These are phyloP conservation scores for Cryptosula pallasiana DNA, from an alignment of 2,888 invertebrate genomes.

Conservation along the genomic window DNA sequence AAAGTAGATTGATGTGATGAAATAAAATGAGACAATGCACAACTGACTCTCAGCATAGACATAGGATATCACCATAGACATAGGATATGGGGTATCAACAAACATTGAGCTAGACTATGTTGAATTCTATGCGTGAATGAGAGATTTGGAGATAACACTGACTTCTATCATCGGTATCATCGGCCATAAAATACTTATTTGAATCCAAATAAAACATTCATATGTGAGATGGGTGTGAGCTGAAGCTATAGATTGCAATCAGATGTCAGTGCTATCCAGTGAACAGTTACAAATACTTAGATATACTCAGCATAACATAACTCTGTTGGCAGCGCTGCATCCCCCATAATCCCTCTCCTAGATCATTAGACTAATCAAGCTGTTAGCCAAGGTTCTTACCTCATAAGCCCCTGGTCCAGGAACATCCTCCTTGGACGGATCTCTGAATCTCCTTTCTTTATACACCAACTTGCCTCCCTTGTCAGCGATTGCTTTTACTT, in stretches of 20 bases:
- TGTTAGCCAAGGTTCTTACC: no score
- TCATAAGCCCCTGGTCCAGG: slow-evolving; percentile 52
- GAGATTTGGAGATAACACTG: not conserved
- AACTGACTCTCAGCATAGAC: not conserved
- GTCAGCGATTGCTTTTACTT: slow-evolving; percentile 21
- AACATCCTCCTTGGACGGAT: slow-evolving; percentile 33
- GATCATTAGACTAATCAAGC: no score
- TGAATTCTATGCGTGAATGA: not conserved
- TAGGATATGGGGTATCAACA: not conserved
- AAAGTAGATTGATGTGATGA: no score
- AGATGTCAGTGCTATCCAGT: no score
- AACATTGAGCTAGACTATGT: not conserved
- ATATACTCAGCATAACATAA: not conserved
- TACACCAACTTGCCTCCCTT: slow-evolving; percentile 40
- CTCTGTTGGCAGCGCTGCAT: no score
- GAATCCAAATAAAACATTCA: not conserved
- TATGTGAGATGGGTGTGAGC: no score
- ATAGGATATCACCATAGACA: not conserved
- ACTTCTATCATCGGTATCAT: not conserved
- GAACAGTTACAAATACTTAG: not conserved
- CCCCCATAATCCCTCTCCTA: no score
- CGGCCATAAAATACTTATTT: not conserved
- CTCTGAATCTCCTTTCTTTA: slow-evolving; percentile 41
- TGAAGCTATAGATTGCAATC: no score
- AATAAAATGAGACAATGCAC: not conserved